Base-by-base conservation (phyloP, 2,888 invertebrate genomes). In the Protonemura montana region DNA sequence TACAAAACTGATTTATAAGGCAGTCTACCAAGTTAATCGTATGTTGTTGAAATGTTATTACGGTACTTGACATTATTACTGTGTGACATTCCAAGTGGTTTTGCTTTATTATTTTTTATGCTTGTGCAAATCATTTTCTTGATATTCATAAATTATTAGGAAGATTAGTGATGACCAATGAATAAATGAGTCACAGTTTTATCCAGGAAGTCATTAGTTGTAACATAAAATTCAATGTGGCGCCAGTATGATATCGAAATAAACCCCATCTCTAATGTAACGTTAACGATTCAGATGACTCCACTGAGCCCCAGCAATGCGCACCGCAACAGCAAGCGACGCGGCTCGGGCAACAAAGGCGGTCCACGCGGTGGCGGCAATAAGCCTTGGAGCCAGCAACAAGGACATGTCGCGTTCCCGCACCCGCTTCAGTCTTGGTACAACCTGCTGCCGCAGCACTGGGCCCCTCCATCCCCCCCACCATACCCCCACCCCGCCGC, bases 351-450 rank as follows among this genome's bases (percentile, higher is more conserved):
- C 27, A 82, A 76, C 35, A 86, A 85, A 35, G 81, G 84, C 21
- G 80, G 30, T n/a, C n/a, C 85, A 27, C 76, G 59, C n/a, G 80
- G 76, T 10, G 85, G 87, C 10, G 30, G 84, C 25, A 82, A 81
- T 21, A 87, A 87, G 82, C 30, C 59, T 16, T 87, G 87, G 87
- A 83, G 59, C 26, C 25, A 29, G 35, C 87, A 87, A 29, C 80
- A 81, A 27, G 59, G 82, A 29, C 41, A 59, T 27, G 16, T 84
- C 28, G 84, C 59, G 10, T 87, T 86, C 42, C 87, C 59, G 7
- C 87, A 80, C 28, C 30, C 86, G 28, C 84, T 88, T 27, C 87
- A 87, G 80, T 42, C 85, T 0, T 88, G 88, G 88, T 88, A 87
- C 85, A 87, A 59, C 25, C 26, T 88, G 29, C 42, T 88, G 5